Evolutionary conservation across 2,113 vertebrate species (phyloP), one percentile per base, ranked within the genome.

Genomic region (Colius striatus): DNA sequence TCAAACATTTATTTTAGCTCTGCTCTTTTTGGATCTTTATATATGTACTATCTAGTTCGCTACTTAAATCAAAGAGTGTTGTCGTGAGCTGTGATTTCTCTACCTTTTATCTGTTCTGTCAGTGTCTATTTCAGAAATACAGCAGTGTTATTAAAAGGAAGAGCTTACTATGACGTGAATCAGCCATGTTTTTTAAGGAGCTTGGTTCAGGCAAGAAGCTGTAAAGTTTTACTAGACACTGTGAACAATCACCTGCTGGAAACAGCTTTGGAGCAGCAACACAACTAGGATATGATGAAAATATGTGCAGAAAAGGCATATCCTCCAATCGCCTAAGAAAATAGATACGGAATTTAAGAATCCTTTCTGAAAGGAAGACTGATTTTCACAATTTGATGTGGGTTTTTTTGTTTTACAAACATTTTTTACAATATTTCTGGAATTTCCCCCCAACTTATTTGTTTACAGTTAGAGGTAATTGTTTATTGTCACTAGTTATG

Each of bases 11-110:
- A 14, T n/a, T 87, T 85, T 53, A 50, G 21, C 34, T 84, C 29
- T 70, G 18, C 15, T 65, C 26, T 86, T 87, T 73, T 65, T 9
- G 16, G 14, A 11, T 75, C 58, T 80, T 79, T 41, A 30, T 29
- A 68, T 26, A 54, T 82, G 8, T 48, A 3, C 18, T 41, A 8
- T 68, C 66, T 81, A 70, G n/a, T 30, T 94, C 54, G 73, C 81
- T 89, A 26, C 70, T 83, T 94, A 84, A 96, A 87, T 94, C 60
- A 68, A 86, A 92, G 61, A 25, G 5, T 17, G 6, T 66, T 60
- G 77, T 68, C 53, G 58, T 75, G 76, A 89, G 70, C n/a, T 95
- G 62, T 84, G 91, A 74, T 92, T 80, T 95, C 58, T 89, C 62
- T 89, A 13, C 38, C 45, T 87, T 84, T 95, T 83, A 72, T 58